Base-by-base conservation (phyloP, 1,140 invertebrate species). In the Choristoneura fumiferana region DNA sequence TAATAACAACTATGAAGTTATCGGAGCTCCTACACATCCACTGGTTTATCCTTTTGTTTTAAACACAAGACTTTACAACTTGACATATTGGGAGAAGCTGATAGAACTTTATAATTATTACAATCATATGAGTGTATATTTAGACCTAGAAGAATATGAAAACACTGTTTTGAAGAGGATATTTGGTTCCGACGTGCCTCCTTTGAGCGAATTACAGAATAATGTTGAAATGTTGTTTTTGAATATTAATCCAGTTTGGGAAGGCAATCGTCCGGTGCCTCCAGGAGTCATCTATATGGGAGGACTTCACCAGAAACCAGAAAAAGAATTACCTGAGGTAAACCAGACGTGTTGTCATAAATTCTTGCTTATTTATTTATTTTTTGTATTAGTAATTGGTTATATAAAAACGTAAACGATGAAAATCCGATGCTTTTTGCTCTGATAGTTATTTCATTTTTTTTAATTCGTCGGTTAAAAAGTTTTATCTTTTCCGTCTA, bases 281-380 rank as follows among this genome's bases (percentile, higher is more conserved):
- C 90, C 90, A 4, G 89, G 86, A 58, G 76, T 92, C 22, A 73
- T 92, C 13, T 90, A 92, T 58, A 71, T 92, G 8, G 91, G 91
- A 0, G 92, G 91, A 1, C 76, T 92, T 61, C 92, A 92, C 22
- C 76, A 9, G 34, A 78, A 78, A 61, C 60, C 74, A 69, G 33
- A 59, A 89, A 63, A 84, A 76, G 61, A 73, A 37, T 40, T 78
- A 54, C 67, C 75, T 5, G 54, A 66, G 54, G 77, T 76, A 64
- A 60, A 45, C 64, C n/a, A 39, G 4, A 39, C n/a, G n/a, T n/a
- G n/a, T n/a, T n/a, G n/a, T n/a, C n/a, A n/a, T n/a, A n/a, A n/a
- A n/a, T n/a, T n/a, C n/a, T n/a, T n/a, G n/a, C n/a, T n/a, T n/a
- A n/a, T n/a, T n/a, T n/a, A n/a, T n/a, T n/a, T n/a, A n/a, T n/a